Conservation (phyloP, 2,113 vertebrate genomes). For the Myiagra hebetior region DNA sequence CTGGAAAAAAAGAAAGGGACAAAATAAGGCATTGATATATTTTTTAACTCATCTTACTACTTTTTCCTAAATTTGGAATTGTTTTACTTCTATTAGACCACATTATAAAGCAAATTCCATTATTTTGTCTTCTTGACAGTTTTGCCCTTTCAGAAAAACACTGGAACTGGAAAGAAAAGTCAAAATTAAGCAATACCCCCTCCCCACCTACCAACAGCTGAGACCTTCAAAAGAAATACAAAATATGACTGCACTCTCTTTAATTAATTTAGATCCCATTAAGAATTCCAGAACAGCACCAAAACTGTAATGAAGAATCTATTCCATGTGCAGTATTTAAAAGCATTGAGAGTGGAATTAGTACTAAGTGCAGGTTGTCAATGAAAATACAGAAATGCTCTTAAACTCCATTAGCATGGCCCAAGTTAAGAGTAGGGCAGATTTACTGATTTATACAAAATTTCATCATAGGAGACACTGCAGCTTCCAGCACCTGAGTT, state of each 20-base stretch:
- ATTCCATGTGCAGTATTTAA: background rate
- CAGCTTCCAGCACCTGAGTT: background rate
- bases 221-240: background rate
- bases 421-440: background rate
- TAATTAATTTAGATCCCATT: background rate
- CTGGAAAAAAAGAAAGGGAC: background rate
- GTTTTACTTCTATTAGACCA: background rate
- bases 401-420: background rate
- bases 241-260: accelerated
- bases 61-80: background rate
- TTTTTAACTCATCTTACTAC: background rate
- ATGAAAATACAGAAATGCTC: background rate
- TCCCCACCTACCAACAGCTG: background rate
- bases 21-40: background rate
- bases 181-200: background rate
- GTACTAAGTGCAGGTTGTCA: background rate
- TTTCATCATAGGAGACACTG: background rate
- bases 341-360: background rate
- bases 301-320: background rate
- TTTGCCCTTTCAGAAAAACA: background rate
- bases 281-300: background rate
- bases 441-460: background rate
- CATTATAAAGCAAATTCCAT: background rate
- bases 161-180: background rate
- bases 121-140: background rate